Evolutionary conservation across 1,140 invertebrate genomes (phyloP).

Genomic region (Harlomillsia oculata): DNA sequence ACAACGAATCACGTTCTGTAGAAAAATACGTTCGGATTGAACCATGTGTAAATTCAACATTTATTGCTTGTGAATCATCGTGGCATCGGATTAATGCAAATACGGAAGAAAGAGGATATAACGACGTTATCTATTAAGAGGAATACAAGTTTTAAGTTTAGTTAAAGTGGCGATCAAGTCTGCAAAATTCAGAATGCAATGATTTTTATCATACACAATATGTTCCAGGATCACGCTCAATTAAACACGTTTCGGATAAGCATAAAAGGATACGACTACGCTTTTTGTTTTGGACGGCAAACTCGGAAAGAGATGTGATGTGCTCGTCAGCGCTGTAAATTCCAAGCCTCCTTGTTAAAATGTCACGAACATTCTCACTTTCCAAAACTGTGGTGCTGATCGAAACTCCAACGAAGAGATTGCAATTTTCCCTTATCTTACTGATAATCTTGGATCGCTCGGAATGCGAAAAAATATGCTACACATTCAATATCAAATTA

Average conservation of each 20-base stretch:
- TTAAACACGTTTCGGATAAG: conserved; percentile 84
- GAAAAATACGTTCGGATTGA: conserved; percentile 77
- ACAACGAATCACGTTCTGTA: conserved; percentile 77
- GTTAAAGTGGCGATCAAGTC: background rate
- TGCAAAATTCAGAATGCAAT: background rate
- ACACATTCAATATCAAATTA: conserved; percentile 36
- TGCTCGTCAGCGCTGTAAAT: conserved; percentile 66
- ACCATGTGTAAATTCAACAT: conserved; percentile 88
- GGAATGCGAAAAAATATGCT: conserved; percentile 35
- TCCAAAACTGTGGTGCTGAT: conserved; percentile 13
- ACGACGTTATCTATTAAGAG: conserved; percentile 26
- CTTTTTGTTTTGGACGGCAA: conserved; percentile 78
- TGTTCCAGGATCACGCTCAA: conserved; percentile 92
- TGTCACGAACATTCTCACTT: conserved; percentile 9
- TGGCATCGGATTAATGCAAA: conserved; percentile 83
- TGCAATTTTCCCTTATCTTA: conserved; percentile 26
- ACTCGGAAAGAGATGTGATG: conserved; percentile 84
- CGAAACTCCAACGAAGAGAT: conserved; percentile 23
- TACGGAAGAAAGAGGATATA: conserved; percentile 41
- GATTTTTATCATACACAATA: conserved; percentile 48
- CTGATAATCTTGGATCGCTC: conserved; percentile 23
- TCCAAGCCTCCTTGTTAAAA: conserved; percentile 25
- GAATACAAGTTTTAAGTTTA: background rate
- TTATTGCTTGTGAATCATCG: conserved; percentile 86
- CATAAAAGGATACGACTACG: conserved; percentile 72